A percentile compares a stretch with the other conserved stretches of the same genome.
phyloP scores from a whole-genome alignment of 2,113 vertebrate genomes.

The Piaya cayana region DNA sequence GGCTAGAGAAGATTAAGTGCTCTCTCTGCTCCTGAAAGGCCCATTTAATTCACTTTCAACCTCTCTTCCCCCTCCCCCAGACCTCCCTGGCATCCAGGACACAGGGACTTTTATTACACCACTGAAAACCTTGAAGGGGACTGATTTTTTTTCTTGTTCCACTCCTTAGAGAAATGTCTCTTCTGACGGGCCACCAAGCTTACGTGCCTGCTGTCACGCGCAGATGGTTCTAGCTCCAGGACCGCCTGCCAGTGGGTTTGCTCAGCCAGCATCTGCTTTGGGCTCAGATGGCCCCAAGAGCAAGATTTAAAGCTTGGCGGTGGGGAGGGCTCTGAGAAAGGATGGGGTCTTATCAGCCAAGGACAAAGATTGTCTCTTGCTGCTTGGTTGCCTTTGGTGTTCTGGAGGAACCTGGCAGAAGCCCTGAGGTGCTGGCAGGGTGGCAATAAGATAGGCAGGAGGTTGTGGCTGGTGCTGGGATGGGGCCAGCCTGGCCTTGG shows the following conservation, averaged over 20 bases:
- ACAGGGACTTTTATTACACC: conserved; percentile 44
- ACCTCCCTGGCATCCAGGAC: conserved; percentile 56
- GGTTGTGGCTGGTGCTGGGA: rapidly evolving
- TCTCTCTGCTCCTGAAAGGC: conserved; percentile 46
- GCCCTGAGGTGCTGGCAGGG: background rate
- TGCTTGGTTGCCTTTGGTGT: background rate
- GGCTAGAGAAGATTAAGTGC: conserved; percentile 36
- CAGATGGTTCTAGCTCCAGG: background rate
- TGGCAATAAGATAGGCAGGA: background rate
- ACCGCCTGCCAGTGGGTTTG: background rate
- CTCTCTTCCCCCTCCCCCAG: background rate
- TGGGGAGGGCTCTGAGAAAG: background rate
- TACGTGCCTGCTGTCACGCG: background rate
- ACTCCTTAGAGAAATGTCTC: background rate
- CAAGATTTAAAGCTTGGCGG: background rate
- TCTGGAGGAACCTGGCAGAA: background rate
- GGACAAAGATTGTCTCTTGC: background rate
- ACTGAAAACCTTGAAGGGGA: conserved; percentile 8
- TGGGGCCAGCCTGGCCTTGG: background rate
- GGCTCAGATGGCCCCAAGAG: background rate
- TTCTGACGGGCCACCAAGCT: background rate
- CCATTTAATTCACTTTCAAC: conserved; percentile 50
- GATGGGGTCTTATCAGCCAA: background rate
- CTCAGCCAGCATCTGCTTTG: background rate
- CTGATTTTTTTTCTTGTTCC: background rate